phyloP scores from a whole-genome alignment of 1,140 invertebrate species.

The Drosophila pallidifrons region DNA sequence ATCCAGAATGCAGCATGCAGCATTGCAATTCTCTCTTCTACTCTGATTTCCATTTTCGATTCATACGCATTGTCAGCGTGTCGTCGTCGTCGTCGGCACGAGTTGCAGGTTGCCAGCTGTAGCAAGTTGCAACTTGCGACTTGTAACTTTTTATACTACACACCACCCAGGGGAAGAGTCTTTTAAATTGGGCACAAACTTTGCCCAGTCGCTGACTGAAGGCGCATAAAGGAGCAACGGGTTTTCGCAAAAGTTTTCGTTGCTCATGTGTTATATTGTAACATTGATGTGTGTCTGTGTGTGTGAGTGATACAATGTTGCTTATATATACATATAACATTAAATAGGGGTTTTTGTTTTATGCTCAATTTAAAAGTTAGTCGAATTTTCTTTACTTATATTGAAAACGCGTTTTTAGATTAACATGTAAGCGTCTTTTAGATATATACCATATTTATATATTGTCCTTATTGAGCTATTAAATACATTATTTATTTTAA shows the following conservation, averaged over 20 bases:
- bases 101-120: conserved; percentile 51
- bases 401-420: too few relatives aligned
- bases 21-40: neutral
- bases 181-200: conserved; percentile 69
- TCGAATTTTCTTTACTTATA: too few relatives aligned
- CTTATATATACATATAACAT: neutral
- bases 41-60: conserved; percentile 4
- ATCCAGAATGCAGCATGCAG: neutral
- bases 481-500: too few relatives aligned
- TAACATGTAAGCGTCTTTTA: too few relatives aligned
- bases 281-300: neutral
- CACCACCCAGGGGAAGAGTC: conserved; percentile 10
- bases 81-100: conserved; percentile 51
- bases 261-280: conserved; percentile 25
- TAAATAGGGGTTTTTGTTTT: too few relatives aligned
- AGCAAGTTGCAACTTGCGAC: conserved; percentile 32
- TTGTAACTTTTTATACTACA: conserved; percentile 49
- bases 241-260: conserved; percentile 28
- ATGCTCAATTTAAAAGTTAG: too few relatives aligned
- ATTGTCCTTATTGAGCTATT: too few relatives aligned
- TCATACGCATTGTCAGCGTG: conserved; percentile 67
- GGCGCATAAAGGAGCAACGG: conserved; percentile 1
- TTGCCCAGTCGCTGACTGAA: conserved; percentile 34
- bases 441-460: too few relatives aligned
- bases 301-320: neutral